Conservation (phyloP, 1,140 invertebrate species). For the Leptonema lineaticorne region DNA sequence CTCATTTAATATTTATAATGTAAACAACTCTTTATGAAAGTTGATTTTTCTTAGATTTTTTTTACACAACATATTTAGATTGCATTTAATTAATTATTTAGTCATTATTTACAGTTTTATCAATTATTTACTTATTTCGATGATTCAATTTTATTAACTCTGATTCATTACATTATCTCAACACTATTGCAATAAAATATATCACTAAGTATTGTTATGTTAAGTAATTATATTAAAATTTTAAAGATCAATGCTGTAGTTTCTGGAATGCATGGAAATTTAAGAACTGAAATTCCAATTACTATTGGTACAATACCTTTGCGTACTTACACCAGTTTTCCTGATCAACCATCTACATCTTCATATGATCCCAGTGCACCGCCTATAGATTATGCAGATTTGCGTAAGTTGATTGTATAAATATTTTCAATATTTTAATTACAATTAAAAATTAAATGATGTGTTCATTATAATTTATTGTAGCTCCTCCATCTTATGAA, state of each 20-base stretch:
- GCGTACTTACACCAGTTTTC: neutral
- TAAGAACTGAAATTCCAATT: neutral
- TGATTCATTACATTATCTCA: neutral
- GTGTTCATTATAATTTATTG: neutral
- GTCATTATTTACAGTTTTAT: neutral
- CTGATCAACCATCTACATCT: neutral
- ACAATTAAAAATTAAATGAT: neutral
- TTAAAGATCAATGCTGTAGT: neutral
- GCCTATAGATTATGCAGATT: slow-evolving; percentile 3
- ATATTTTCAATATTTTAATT: neutral
- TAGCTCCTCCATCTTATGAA: slow-evolving; percentile 15
- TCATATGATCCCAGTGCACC: neutral
- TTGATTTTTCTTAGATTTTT: too few relatives aligned
- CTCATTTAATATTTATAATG: too few relatives aligned
- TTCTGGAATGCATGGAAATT: neutral
- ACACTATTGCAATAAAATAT: neutral
- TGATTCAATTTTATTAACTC: neutral
- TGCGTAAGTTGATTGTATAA: slow-evolving; percentile 12
- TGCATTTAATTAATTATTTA: neutral
- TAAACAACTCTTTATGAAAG: too few relatives aligned
- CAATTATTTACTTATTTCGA: too few relatives aligned
- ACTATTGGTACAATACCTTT: neutral
- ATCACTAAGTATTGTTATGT: neutral
- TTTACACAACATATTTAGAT: neutral
- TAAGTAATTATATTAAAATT: neutral